Evolutionary conservation across 2,797 vertebrate species (phyloP).

Genomic region (Fundulus diaphanus): DNA sequence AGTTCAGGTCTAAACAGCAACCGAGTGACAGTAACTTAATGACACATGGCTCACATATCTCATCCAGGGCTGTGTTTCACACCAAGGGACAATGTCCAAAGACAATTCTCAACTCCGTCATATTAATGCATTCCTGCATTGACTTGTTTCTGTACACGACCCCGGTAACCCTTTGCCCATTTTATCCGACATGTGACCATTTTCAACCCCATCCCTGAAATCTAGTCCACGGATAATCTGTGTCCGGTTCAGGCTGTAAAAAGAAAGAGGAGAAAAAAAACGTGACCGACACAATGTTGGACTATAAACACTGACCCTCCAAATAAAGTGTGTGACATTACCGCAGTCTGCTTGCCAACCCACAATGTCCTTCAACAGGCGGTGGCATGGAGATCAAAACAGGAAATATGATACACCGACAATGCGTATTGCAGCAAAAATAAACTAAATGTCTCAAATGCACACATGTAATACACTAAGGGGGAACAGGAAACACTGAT

Average conservation of each 20-base stretch:
- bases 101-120: background rate
- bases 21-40: constrained; percentile 47
- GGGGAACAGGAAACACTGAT: no score
- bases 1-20: constrained; percentile 54
- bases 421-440: constrained; percentile 42
- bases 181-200: background rate
- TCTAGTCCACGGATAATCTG: constrained; percentile 12
- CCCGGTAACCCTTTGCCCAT: background rate
- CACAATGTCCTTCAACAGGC: constrained; percentile 61
- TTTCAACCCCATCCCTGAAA: constrained; percentile 14
- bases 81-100: background rate
- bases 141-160: background rate
- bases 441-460: constrained; percentile 33
- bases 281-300: constrained; percentile 32
- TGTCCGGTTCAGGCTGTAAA: background rate
- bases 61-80: constrained; percentile 16
- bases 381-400: constrained; percentile 44
- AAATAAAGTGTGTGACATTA: constrained; percentile 49
- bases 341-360: constrained; percentile 43
- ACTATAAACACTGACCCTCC: constrained; percentile 33
- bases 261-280: constrained; percentile 26
- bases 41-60: constrained; percentile 57
- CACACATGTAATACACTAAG: background rate
- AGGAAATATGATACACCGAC: constrained; percentile 41
- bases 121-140: background rate